These are phyloP conservation scores for Tinea semifulvella DNA, from an alignment of 2,888 invertebrate genomes.

Conservation along the genomic window DNA sequence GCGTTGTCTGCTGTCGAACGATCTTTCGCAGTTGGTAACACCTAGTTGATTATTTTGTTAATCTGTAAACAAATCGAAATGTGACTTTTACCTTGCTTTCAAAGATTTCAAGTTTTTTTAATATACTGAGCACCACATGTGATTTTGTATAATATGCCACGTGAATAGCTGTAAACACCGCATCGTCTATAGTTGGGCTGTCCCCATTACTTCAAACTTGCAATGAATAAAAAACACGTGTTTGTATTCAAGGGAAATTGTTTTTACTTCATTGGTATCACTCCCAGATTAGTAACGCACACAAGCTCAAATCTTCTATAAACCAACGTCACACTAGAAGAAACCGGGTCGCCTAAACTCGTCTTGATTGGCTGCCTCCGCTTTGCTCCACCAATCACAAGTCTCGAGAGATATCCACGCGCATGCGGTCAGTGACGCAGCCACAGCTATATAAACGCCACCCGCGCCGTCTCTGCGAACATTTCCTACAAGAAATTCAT, in stretches of 20 bases:
- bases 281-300: slow-evolving; percentile 32
- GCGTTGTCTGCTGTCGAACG: no score
- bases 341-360: slow-evolving; percentile 36
- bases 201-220: no score
- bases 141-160: no score
- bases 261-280: slow-evolving; percentile 26
- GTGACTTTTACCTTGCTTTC: no score
- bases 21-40: no score
- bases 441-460: slow-evolving; percentile 39
- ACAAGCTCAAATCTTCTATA: slow-evolving; percentile 9
- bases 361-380: slow-evolving; percentile 20
- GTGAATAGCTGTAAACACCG: no score
- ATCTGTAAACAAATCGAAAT: no score
- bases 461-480: slow-evolving; percentile 21
- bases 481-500: background rate
- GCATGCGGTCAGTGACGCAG: slow-evolving; percentile 61
- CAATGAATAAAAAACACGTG: no score
- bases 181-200: no score
- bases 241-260: slow-evolving; percentile 17
- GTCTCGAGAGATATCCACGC: slow-evolving; percentile 52
- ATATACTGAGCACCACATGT: no score
- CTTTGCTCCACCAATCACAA: slow-evolving; percentile 44
- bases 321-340: slow-evolving; percentile 25
- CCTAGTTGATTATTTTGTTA: no score
- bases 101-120: no score